phyloP scores from a whole-genome alignment of 2,113 vertebrate genomes.

The Alethe diademata region DNA sequence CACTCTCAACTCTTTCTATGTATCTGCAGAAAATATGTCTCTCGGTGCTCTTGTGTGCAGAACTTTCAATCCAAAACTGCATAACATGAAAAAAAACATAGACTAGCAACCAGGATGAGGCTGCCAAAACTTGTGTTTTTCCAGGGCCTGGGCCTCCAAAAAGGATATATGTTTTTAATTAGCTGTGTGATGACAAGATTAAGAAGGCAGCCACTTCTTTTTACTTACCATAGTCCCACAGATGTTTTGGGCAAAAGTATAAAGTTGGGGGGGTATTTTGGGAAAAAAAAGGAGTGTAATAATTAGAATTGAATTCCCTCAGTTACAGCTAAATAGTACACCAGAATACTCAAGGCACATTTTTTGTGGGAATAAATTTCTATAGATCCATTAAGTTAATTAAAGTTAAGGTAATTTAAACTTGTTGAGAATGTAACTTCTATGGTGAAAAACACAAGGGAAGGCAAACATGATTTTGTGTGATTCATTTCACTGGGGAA shows the following conservation, averaged over 20 bases:
- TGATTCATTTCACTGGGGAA: not conserved
- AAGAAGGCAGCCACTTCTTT: conserved; percentile 10
- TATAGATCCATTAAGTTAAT: not conserved
- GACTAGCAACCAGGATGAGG: not conserved
- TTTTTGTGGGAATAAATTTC: not conserved
- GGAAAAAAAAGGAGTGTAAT: not conserved
- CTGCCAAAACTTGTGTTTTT: conserved; percentile 53
- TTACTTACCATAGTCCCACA: not conserved
- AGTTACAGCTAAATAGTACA: not conserved
- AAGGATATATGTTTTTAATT: conserved; percentile 45
- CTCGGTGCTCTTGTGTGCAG: not conserved
- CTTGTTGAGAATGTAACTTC: not conserved
- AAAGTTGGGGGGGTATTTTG: not conserved
- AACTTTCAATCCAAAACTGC: not conserved
- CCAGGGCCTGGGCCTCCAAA: conserved; percentile 12
- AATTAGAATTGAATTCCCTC: not conserved
- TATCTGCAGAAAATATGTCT: not conserved
- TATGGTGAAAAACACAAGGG: not conserved
- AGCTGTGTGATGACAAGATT: conserved; percentile 42
- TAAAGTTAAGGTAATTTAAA: conserved; percentile 4
- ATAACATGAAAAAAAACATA: not conserved
- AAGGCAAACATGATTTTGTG: not conserved
- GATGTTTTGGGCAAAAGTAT: not conserved
- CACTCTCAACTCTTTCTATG: not conserved
- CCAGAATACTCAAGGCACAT: not conserved